A percentile compares a stretch with the other conserved stretches of the same genome.
Evolutionary conservation across 2,113 vertebrate species (phyloP).

Genomic region (Prolemur simus): DNA sequence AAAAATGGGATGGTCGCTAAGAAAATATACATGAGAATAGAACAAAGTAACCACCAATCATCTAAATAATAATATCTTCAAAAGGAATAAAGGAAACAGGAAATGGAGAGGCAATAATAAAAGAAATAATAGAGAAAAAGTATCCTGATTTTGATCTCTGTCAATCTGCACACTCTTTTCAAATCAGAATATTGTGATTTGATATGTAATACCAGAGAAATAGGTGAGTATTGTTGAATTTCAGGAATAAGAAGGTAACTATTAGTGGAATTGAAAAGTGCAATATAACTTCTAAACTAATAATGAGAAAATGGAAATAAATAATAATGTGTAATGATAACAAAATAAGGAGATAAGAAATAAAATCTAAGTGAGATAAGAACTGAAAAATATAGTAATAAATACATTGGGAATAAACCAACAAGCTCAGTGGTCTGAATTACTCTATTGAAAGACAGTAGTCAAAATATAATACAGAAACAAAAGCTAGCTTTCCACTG

Average conservation of each 20-base stretch:
- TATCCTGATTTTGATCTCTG: not conserved
- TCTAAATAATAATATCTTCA: not conserved
- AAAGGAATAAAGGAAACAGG: not conserved
- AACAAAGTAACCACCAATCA: not conserved
- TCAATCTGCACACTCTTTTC: not conserved
- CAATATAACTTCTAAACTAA: not conserved
- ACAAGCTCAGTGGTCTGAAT: not conserved
- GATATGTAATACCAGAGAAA: not conserved
- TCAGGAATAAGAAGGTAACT: not conserved
- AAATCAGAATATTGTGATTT: not conserved
- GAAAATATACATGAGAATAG: not conserved
- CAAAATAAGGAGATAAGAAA: not conserved
- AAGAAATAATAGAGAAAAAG: not conserved
- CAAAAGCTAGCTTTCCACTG: not conserved
- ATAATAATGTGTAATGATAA: not conserved
- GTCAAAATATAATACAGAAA: not conserved
- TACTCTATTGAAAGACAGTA: not conserved
- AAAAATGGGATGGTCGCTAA: not conserved
- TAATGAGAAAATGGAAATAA: not conserved
- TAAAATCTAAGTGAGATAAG: not conserved
- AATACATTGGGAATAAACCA: not conserved
- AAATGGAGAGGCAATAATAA: not conserved
- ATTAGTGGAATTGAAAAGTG: not conserved
- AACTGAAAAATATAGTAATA: not conserved
- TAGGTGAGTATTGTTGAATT: not conserved